Evolutionary conservation across 2,113 vertebrate species (phyloP), one percentile per base, ranked within the genome.

Genomic region (Hoplias malabaricus): DNA sequence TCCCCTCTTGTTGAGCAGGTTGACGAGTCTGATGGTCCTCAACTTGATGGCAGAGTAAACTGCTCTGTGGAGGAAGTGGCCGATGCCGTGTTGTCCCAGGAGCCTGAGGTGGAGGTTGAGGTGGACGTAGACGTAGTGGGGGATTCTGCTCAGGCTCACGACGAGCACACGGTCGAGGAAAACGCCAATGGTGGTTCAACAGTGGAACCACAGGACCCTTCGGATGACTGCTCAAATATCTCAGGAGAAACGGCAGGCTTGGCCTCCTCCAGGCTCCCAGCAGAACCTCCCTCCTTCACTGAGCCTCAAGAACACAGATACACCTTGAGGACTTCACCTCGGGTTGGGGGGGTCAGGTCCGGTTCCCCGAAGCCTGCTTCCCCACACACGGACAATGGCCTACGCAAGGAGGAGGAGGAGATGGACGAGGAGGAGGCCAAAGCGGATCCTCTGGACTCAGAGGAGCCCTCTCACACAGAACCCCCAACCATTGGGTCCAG

Each of bases 271-370:
- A 87, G 87, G 50, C 88, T 85, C 83, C 92, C 93, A 63, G 65
- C 88, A 63, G 90, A 90, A 54, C 89, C 91, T 83, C 90, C 93
- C 77, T 93, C 93, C 85, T 80, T 95, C 75, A 92, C 91, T 2
- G 97, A 99, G 89, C 95, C 95, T 83, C 95, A 98, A 78, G 98
- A 98, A 91, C 96, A 98, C 90, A 93, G 97, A 85, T 98, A 98
- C 57, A 96, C 96, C 5, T 88, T 98, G 88, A 94, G 97, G 94
- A 96, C 96, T 90, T 96, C 96, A 73, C 97, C 96, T 43, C 92
- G 96, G 72, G 84, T 92, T 74, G 86, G 89, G n/a, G 75, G 80
- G 57, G 65, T 42, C 82, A 95, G 92, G 90, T 86, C 89, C 56
- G 94, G 94, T 86, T 93, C 94, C 85, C 90, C 92, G 77, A 98